Percentiles rank a stretch among this genome's conserved stretches.
These are phyloP conservation scores for Drosophila nebulosa DNA, from an alignment of 1,140 invertebrate species.

Conservation along the genomic window DNA sequence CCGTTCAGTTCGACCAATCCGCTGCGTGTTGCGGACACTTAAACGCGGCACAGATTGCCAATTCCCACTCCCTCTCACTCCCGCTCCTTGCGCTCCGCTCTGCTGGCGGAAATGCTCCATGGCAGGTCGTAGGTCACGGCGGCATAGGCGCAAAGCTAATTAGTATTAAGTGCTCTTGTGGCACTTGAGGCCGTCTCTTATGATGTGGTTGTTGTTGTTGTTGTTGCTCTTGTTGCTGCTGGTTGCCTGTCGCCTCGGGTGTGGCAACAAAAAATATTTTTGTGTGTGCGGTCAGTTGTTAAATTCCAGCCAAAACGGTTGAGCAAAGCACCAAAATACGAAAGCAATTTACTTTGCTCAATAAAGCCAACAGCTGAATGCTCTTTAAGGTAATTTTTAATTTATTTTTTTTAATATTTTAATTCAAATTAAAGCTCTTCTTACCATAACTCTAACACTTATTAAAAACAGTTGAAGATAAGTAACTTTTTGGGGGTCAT, in stretches of 20 bases:
- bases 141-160: conserved; percentile 75
- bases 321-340: conserved; percentile 3
- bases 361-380: conserved; percentile 6
- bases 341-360: background rate
- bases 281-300: conserved; percentile 76
- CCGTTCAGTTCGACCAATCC: conserved; percentile 10
- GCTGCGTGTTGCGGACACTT: conserved; percentile 69
- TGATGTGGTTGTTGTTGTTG: conserved; percentile 15
- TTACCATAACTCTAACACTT: too few species aligned
- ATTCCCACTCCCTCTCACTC: background rate
- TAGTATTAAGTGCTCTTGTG: conserved; percentile 76
- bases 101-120: conserved; percentile 50
- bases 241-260: conserved; percentile 57
- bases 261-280: conserved; percentile 76
- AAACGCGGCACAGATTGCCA: conserved; percentile 73
- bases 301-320: conserved; percentile 63
- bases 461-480: too few species aligned
- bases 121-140: conserved; percentile 68
- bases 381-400: background rate
- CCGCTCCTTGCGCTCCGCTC: background rate
- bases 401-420: too few species aligned
- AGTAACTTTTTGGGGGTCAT: too few species aligned
- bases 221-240: conserved; percentile 14
- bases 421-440: too few species aligned
- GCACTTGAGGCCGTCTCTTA: conserved; percentile 61